Percentiles rank a stretch among this genome's conserved stretches.
phyloP scores from a whole-genome alignment of 1,140 invertebrate genomes.

The Steinernema khuongi region DNA sequence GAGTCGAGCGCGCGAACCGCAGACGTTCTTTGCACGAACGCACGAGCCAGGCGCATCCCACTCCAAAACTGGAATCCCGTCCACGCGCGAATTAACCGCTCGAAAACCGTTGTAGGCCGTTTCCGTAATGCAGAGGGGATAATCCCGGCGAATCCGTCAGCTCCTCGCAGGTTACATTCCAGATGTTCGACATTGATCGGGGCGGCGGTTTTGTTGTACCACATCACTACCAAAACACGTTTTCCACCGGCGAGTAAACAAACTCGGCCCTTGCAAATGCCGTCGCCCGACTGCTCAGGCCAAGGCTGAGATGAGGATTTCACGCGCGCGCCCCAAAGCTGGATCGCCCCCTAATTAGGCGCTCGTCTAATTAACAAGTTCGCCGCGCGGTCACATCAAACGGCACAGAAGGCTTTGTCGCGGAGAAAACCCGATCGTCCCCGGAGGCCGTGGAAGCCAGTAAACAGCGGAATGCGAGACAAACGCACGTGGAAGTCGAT shows the following conservation, averaged over 20 bases:
- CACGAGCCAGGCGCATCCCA: neutral
- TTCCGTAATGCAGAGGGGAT: too few species aligned
- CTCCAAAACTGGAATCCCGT: neutral
- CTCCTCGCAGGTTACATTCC: neutral
- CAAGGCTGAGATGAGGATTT: too few species aligned
- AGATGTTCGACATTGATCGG: slow-evolving; percentile 1
- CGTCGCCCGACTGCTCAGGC: too few species aligned
- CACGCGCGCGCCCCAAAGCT: too few species aligned
- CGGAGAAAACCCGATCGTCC: neutral
- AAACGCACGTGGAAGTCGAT: neutral
- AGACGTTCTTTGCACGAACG: neutral
- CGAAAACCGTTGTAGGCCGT: too few species aligned
- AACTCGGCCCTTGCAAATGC: neutral
- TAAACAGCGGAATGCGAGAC: neutral
- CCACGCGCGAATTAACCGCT: too few species aligned
- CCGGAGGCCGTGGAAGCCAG: neutral
- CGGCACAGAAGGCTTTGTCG: neutral
- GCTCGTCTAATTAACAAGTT: too few species aligned
- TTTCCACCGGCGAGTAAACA: neutral
- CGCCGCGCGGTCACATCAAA: too few species aligned
- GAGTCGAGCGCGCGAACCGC: neutral
- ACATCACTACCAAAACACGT: slow-evolving; percentile 13
- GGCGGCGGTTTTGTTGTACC: slow-evolving; percentile 1
- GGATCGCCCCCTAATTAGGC: too few species aligned
- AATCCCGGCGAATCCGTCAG: too few species aligned